phyloP scores from a whole-genome alignment of 2,797 vertebrate species.

The Hydrocynus forskahlii region DNA sequence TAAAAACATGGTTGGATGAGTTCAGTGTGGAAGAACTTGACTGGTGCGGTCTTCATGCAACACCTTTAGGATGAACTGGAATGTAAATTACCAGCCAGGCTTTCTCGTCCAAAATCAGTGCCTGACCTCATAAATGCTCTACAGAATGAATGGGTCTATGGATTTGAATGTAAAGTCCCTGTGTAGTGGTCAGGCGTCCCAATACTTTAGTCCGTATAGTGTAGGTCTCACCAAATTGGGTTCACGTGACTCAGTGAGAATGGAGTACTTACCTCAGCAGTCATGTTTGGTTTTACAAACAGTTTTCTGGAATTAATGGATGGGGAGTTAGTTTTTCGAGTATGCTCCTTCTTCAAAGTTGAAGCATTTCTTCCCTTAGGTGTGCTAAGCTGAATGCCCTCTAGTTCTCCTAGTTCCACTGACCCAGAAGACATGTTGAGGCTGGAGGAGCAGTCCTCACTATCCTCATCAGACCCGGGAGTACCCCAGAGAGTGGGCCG shows the following conservation, averaged over 20 bases:
- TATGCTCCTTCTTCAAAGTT: not conserved
- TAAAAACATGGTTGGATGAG: too few species aligned
- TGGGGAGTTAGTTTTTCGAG: constrained; percentile 9
- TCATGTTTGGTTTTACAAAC: not conserved
- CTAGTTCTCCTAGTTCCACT: constrained; percentile 53
- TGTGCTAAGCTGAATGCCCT: constrained; percentile 62
- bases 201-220: too few species aligned
- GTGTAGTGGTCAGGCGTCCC: too few species aligned
- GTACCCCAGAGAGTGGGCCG: constrained; percentile 40
- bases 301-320: constrained; percentile 18
- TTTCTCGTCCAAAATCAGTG: too few species aligned
- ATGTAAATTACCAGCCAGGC: too few species aligned
- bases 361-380: constrained; percentile 66
- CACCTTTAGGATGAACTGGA: too few species aligned
- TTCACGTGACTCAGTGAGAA: not conserved
- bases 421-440: constrained; percentile 63
- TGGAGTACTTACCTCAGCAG: constrained; percentile 19
- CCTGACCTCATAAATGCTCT: too few species aligned
- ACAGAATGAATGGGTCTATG: too few species aligned
- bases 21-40: too few species aligned
- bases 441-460: not conserved
- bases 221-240: too few species aligned
- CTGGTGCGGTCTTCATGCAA: too few species aligned
- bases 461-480: constrained; percentile 32
- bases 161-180: too few species aligned